A percentile compares a stretch with the other conserved stretches of the same genome.
These are phyloP conservation scores for Larimichthys polyactis DNA, from an alignment of 2,113 vertebrate species.

Conservation along the genomic window DNA sequence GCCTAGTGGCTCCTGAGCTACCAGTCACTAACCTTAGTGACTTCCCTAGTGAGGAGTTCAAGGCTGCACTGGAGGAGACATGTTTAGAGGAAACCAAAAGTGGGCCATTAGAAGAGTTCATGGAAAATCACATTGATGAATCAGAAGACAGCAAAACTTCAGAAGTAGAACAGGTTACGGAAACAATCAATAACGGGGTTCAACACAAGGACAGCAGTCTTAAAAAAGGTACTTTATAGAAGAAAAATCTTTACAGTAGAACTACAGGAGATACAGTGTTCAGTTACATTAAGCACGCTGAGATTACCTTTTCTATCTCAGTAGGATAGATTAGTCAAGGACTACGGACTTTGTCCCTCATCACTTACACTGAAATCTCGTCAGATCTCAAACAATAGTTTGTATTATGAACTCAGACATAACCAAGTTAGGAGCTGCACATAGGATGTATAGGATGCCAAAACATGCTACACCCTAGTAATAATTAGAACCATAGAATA, in stretches of 20 bases:
- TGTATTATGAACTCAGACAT: too few relatives aligned
- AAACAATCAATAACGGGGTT: conserved; percentile 50
- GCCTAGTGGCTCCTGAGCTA: conserved; percentile 27
- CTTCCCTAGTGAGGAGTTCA: conserved; percentile 78
- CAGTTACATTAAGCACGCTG: neutral
- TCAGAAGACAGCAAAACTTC: conserved; percentile 53
- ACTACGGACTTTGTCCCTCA: neutral
- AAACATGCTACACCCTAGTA: too few relatives aligned
- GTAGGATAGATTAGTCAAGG: neutral
- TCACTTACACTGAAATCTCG: neutral
- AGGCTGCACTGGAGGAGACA: conserved; percentile 69
- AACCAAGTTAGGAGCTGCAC: too few relatives aligned
- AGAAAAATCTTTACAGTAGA: neutral
- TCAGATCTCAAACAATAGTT: too few relatives aligned
- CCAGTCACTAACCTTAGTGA: conserved; percentile 43
- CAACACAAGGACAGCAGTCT: conserved; percentile 50
- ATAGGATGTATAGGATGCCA: too few relatives aligned
- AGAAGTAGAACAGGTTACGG: conserved; percentile 17
- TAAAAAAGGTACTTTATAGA: conserved; percentile 72
- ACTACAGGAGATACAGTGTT: neutral
- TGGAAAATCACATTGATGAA: conserved; percentile 50
- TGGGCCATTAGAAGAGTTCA: conserved; percentile 17
- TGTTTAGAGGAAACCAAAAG: conserved; percentile 32
- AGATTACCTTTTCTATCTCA: neutral
- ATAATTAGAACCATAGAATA: too few relatives aligned